Evolutionary conservation across 1,140 invertebrate genomes (phyloP).

Genomic region (Physella acuta): DNA sequence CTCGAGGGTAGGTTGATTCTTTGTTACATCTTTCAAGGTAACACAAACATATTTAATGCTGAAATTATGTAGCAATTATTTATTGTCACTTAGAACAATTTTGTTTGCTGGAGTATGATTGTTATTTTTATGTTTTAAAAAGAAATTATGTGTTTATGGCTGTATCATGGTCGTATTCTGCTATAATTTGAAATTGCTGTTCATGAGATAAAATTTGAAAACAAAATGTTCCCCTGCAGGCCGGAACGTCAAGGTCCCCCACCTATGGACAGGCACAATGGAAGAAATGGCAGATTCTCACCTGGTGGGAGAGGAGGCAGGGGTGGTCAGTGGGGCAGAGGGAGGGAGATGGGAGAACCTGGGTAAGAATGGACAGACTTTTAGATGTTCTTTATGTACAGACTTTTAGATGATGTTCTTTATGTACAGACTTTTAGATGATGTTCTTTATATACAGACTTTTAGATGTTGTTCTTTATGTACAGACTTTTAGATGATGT

Average conservation of each 20-base stretch:
- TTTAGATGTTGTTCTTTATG: no score
- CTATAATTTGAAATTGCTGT: no score
- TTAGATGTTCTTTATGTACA: no score
- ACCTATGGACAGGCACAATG: conserved; percentile 15
- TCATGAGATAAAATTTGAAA: no score
- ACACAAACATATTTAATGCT: background rate
- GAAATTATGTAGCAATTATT: background rate
- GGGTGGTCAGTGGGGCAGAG: conserved; percentile 22
- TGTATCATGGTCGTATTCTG: background rate
- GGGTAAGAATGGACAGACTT: no score
- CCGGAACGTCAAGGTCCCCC: conserved; percentile 10
- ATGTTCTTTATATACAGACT: no score
- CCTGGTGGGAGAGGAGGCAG: conserved; percentile 29
- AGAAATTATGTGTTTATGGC: background rate
- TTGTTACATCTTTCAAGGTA: background rate
- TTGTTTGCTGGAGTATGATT: no score
- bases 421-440: no score
- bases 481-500: no score
- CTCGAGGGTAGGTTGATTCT: conserved; percentile 2
- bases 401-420: no score
- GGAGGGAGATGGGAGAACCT: conserved; percentile 16
- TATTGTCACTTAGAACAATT: background rate
- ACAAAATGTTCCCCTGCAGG: background rate
- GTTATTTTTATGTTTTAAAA: no score
- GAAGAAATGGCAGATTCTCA: conserved; percentile 30